Base-by-base conservation (phyloP, 2,113 vertebrate genomes). In the Okapia johnstoni region DNA sequence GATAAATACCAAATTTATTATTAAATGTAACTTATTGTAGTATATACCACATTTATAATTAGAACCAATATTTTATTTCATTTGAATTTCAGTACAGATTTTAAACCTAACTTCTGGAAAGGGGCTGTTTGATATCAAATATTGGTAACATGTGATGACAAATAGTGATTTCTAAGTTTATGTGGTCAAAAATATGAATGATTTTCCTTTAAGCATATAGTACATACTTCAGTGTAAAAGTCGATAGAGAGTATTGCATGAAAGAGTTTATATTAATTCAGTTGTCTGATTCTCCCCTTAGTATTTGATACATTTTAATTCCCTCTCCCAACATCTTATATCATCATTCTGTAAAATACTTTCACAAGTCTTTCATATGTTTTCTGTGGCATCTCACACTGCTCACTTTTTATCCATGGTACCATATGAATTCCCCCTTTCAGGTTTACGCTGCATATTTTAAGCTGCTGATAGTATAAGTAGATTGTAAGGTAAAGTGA, bases 401-500 rank as follows among this genome's bases (percentile, higher is more conserved):
- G 87, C 92, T 97, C 93, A 90, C 40, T 94, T 91, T 79, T 84
- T 96, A 97, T 97, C 87, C 88, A 9, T 96, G 83, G 85, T 96
- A 94, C 88, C 97, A 97, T 96, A 91, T 97, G 96, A 97, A 54
- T 95, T 92, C 96, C 95, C 48, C 66, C 55, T 92, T 95, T 83
- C 40, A 87, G 79, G 94, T 70, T 95, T 97, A 83, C 83, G 10
- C 97, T 98, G 97, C 93, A 98, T 97, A 97, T 97, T 97, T 98
- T 98, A 98, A 97, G 85, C 95, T 96, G 94, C 96, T 98, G 97
- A 94, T 97, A 96, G 88, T 96, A 76, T 96, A 97, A 96, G 96
- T 92, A 55, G 94, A 95, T 96, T 96, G 83, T 54, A 98, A 98
- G 97, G 96, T 98, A 98, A 97, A 97, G 86, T 97, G 97, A 97